Conservation (phyloP, 2,113 vertebrate species). For the Apaloderma vittatum region DNA sequence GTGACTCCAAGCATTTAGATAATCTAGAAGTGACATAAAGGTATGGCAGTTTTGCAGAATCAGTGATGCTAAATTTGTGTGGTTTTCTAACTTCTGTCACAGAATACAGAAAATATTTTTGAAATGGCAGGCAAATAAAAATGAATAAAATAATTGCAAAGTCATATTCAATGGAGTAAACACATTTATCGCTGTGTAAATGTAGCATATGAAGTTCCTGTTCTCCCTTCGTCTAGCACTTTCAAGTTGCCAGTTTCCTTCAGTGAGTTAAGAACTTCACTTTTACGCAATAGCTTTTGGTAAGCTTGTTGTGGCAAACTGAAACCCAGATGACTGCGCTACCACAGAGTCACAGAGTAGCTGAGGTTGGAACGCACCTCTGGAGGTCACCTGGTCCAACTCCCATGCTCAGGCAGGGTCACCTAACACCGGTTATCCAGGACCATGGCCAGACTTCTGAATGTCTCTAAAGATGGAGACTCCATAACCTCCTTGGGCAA, state of each 20-base stretch:
- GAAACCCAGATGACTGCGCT: not conserved
- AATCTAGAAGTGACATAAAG: not conserved
- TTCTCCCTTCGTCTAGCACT: not conserved
- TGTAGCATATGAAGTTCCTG: not conserved
- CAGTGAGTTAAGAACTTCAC: not conserved
- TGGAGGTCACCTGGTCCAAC: not conserved
- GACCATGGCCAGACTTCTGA: not conserved
- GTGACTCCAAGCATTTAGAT: not conserved
- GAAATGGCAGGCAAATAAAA: not conserved
- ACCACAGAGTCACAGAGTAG: not conserved
- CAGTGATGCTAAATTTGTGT: not conserved
- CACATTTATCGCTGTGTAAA: accelerated
- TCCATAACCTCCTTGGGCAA: not conserved
- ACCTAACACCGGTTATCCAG: not conserved
- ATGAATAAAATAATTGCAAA: not conserved
- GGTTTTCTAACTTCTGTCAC: not conserved
- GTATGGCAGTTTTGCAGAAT: not conserved
- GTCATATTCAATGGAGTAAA: not conserved
- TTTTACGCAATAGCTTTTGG: not conserved
- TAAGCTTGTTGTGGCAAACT: not conserved
- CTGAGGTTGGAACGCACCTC: not conserved
- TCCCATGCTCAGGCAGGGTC: not conserved
- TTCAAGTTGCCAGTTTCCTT: not conserved
- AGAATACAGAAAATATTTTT: not conserved
- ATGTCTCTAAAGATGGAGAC: not conserved